A percentile compares a stretch with the other conserved stretches of the same genome.
These are phyloP conservation scores for Leptura quadrifasciata DNA, from an alignment of 2,888 invertebrate species.

Conservation along the genomic window DNA sequence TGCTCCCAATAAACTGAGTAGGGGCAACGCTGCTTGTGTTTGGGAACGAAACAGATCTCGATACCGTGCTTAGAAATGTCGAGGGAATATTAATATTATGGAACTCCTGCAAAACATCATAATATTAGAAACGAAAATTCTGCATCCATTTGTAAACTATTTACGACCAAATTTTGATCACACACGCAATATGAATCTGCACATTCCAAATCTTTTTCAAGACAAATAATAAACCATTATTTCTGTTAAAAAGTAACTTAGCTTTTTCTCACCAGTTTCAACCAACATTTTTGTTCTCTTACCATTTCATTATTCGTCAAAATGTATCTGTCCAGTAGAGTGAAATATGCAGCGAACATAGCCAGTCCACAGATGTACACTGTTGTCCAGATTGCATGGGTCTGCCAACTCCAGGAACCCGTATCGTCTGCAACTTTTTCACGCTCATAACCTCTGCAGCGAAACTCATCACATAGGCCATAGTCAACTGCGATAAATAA, in stretches of 20 bases:
- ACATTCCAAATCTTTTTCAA: too few species aligned
- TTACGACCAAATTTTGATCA: too few species aligned
- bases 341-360: constrained; percentile 76
- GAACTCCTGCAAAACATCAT: constrained; percentile 58
- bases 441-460: constrained; percentile 76
- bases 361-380: constrained; percentile 76
- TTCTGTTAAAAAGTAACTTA: too few species aligned
- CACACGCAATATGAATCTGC: too few species aligned
- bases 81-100: constrained; percentile 64
- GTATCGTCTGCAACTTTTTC: constrained; percentile 70
- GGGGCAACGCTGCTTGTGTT: constrained; percentile 61
- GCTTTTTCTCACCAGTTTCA: too few species aligned
- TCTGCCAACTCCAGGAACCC: constrained; percentile 75
- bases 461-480: constrained; percentile 78
- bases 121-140: too few species aligned
- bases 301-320: constrained; percentile 64
- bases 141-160: too few species aligned
- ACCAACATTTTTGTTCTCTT: constrained; percentile 42
- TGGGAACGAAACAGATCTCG: constrained; percentile 75
- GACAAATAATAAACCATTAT: too few species aligned
- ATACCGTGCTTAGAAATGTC: constrained; percentile 74
- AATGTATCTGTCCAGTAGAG: constrained; percentile 73
- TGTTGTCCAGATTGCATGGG: constrained; percentile 77
- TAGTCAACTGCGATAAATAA: constrained; percentile 79
- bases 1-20: constrained; percentile 46